Conservation (phyloP, 1,140 invertebrate genomes). For the Cepaea nemoralis region DNA sequence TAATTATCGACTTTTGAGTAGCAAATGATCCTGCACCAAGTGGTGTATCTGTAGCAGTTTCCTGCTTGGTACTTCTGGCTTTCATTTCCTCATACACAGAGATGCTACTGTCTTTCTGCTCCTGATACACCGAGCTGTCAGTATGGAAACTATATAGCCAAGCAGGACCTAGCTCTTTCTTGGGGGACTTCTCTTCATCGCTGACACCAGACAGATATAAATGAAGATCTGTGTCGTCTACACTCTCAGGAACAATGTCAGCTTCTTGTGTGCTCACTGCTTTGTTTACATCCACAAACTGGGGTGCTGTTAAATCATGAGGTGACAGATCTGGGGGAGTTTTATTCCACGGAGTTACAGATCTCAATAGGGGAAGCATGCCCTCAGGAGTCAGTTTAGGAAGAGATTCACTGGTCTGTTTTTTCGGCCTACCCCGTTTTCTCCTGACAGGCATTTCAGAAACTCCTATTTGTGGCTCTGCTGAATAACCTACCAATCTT, state of each 20-base stretch:
- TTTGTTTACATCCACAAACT: not conserved
- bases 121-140: not conserved
- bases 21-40: not conserved
- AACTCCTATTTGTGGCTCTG: not conserved
- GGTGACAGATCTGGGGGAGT: constrained; percentile 29
- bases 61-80: not conserved
- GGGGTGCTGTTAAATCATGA: constrained; percentile 3
- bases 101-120: not conserved
- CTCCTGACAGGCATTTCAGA: not conserved
- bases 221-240: constrained; percentile 35
- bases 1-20: not conserved
- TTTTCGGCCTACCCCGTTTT: constrained; percentile 16
- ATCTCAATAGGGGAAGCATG: not conserved
- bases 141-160: not conserved
- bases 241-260: constrained; percentile 20
- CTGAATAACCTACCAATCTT: not conserved
- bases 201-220: constrained; percentile 32
- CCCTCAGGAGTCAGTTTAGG: constrained; percentile 3
- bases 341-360: not conserved
- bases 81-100: not conserved
- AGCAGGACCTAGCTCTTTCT: not conserved
- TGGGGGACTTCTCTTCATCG: constrained; percentile 18
- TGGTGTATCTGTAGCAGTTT: no score
- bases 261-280: not conserved
- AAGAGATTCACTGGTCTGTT: not conserved